phyloP scores from a whole-genome alignment of 1,140 invertebrate species.

The Pseudomyrmex flavicornis region DNA sequence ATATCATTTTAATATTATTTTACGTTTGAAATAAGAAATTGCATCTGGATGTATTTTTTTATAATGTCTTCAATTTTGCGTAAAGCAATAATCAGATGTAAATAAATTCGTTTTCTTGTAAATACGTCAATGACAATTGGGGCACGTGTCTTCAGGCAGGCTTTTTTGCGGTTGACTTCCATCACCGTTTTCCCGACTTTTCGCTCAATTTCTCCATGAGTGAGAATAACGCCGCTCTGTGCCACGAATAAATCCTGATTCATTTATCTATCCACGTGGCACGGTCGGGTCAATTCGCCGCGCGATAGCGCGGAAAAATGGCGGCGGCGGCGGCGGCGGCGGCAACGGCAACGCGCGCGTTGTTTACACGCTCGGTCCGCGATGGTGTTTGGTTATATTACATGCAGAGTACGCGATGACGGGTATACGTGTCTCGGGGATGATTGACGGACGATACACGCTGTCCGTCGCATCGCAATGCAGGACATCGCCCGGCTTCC shows the following conservation, averaged over 20 bases:
- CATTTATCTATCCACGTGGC: slow-evolving; percentile 53
- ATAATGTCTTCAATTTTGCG: background rate
- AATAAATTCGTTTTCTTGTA: background rate
- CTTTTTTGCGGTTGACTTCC: slow-evolving; percentile 1
- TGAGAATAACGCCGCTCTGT: background rate
- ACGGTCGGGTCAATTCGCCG: slow-evolving; percentile 44
- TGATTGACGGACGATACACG: slow-evolving; percentile 80
- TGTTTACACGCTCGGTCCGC: slow-evolving; percentile 70
- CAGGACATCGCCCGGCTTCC: slow-evolving; percentile 80
- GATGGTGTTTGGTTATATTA: slow-evolving; percentile 75
- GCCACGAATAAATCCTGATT: slow-evolving; percentile 55
- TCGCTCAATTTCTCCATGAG: slow-evolving; percentile 4
- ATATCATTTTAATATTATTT: background rate
- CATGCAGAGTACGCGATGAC: slow-evolving; percentile 80
- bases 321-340: slow-evolving; percentile 18
- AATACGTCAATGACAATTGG: background rate
- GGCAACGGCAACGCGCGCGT: slow-evolving; percentile 52
- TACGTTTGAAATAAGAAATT: background rate
- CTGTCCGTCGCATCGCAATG: slow-evolving; percentile 80
- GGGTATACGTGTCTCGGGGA: slow-evolving; percentile 77
- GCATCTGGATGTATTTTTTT: background rate
- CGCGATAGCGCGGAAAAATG: slow-evolving; percentile 52
- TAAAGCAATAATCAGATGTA: background rate
- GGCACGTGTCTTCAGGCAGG: background rate
- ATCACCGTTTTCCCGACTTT: background rate